These are phyloP conservation scores for Alligator mississippiensis DNA, from an alignment of 2,113 vertebrate species.

Conservation along the genomic window DNA sequence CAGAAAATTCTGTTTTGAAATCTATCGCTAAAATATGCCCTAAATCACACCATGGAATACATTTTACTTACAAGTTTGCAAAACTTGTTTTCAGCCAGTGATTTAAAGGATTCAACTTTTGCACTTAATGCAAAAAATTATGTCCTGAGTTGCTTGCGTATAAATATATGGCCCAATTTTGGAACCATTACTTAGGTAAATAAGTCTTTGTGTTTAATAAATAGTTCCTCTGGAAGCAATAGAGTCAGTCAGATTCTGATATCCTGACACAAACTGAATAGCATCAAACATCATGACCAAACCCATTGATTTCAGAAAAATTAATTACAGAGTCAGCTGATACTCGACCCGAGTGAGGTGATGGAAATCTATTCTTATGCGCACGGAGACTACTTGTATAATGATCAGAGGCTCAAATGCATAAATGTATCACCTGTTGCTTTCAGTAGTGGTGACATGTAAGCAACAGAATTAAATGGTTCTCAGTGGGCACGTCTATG, in stretches of 20 bases:
- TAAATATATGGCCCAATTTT: background rate
- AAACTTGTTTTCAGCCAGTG: background rate
- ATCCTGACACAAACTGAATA: background rate
- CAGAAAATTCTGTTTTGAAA: conserved; percentile 10
- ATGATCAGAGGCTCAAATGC: background rate
- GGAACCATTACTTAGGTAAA: background rate
- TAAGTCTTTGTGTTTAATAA: background rate
- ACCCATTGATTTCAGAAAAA: background rate
- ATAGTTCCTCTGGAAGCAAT: background rate
- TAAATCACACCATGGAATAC: background rate
- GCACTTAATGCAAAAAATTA: background rate
- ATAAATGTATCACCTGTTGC: background rate
- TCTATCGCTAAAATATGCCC: background rate
- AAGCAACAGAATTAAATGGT: background rate
- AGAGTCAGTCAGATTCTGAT: background rate
- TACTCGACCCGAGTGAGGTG: background rate
- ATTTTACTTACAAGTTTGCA: background rate
- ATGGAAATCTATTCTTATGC: background rate
- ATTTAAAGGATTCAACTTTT: background rate
- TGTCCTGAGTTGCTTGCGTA: background rate
- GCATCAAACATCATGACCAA: background rate
- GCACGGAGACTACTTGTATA: background rate
- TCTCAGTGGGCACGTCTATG: too few relatives aligned
- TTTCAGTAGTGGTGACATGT: background rate
- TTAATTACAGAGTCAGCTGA: background rate